phyloP scores from a whole-genome alignment of 2,797 vertebrate species.

The Discoglossus pictus region DNA sequence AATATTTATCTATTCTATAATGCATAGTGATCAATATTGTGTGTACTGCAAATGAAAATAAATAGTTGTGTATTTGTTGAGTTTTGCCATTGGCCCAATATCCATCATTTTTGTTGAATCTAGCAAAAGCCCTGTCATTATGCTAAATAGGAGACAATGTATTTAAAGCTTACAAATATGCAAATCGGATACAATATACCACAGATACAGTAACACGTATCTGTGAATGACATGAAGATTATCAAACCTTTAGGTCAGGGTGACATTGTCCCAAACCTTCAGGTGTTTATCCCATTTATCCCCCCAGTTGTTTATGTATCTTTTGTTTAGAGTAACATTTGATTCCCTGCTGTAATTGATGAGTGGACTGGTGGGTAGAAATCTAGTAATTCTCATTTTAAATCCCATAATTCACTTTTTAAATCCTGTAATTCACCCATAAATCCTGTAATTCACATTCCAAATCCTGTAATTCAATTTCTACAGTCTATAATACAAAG shows the following conservation, averaged over 20 bases:
- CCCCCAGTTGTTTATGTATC: not conserved
- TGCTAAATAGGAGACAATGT: too few species aligned
- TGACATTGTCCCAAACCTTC: conserved; percentile 12
- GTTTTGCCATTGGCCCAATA: too few species aligned
- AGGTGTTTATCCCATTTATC: too few species aligned
- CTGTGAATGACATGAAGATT: conserved; percentile 11
- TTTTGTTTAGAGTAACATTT: conserved; percentile 5
- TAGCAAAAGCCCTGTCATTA: too few species aligned
- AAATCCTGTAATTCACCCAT: conserved; percentile 39
- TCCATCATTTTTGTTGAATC: too few species aligned
- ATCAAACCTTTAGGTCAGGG: not conserved
- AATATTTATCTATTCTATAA: too few species aligned
- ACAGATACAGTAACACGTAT: not conserved
- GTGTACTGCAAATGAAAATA: too few species aligned
- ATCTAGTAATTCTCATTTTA: conserved; percentile 31
- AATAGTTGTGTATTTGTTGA: too few species aligned
- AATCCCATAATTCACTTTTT: conserved; percentile 34
- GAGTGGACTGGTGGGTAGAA: conserved; percentile 9
- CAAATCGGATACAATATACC: too few species aligned
- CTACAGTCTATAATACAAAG: conserved; percentile 18
- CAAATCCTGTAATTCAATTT: conserved; percentile 41
- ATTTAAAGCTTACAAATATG: too few species aligned
- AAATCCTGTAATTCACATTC: conserved; percentile 35
- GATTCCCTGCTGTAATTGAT: conserved; percentile 28
- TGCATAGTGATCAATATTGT: too few species aligned